These are phyloP conservation scores for Schizothorax lantsangensis DNA, from an alignment of 2,797 vertebrate species.

Conservation along the genomic window DNA sequence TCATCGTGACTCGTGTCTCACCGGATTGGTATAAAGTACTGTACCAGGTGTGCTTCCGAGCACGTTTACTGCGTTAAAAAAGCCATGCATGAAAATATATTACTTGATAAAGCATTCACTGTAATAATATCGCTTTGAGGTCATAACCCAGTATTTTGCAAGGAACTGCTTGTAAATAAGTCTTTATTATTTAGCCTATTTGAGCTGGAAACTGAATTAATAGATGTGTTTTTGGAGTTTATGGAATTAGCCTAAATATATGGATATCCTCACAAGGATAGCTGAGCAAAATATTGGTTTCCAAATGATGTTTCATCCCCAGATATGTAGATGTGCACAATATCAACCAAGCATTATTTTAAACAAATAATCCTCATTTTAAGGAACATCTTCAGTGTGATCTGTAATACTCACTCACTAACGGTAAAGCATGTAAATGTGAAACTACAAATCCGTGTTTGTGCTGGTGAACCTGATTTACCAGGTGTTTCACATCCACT, in stretches of 20 bases:
- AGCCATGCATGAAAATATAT: background rate
- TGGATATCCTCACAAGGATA: background rate
- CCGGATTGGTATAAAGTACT: background rate
- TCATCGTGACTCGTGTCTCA: background rate
- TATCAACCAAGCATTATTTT: background rate
- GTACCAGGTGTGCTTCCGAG: background rate
- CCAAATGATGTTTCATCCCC: background rate
- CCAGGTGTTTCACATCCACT: conserved; percentile 65
- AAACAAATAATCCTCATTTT: background rate
- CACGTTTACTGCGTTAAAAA: background rate
- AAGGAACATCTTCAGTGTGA: background rate
- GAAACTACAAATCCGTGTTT: conserved; percentile 56
- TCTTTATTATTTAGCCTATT: background rate
- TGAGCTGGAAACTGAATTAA: background rate
- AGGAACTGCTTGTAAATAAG: background rate
- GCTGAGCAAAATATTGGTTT: conserved; percentile 7
- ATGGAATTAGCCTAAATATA: background rate
- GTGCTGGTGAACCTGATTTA: conserved; percentile 54
- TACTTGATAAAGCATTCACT: too few relatives aligned
- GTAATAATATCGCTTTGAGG: background rate
- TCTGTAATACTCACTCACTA: background rate
- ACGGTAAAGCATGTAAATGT: conserved; percentile 32
- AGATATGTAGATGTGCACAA: too few relatives aligned
- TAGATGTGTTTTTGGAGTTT: background rate
- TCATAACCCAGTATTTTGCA: background rate